These are phyloP conservation scores for Cherax quadricarinatus DNA, from an alignment of 1,140 invertebrate species.

Conservation along the genomic window DNA sequence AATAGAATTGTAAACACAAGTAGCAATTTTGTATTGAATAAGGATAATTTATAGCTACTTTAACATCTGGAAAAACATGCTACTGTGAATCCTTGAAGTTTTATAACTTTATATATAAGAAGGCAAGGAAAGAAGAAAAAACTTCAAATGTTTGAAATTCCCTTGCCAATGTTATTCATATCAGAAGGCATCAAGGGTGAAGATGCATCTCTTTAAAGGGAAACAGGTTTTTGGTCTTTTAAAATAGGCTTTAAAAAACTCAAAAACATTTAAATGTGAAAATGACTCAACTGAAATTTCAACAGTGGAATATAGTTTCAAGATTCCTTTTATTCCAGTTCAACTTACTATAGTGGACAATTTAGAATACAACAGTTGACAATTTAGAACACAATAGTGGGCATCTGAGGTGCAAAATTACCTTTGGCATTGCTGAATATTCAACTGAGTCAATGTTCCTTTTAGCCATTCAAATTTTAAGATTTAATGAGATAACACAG, in stretches of 20 bases:
- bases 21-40: too few relatives aligned
- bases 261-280: neutral
- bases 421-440: neutral
- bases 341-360: neutral
- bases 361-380: neutral
- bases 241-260: neutral
- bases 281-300: neutral
- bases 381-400: neutral
- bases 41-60: too few relatives aligned
- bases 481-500: neutral
- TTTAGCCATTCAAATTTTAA: neutral
- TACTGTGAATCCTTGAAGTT: too few relatives aligned
- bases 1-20: too few relatives aligned
- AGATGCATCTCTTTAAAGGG: neutral
- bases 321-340: neutral
- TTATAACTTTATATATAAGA: too few relatives aligned
- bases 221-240: neutral
- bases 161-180: neutral
- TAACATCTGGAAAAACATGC: too few relatives aligned
- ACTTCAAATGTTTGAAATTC: neutral
- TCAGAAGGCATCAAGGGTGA: neutral
- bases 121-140: too few relatives aligned
- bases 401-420: neutral
- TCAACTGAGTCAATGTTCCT: neutral
- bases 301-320: neutral